phyloP scores from a whole-genome alignment of 1,140 invertebrate genomes.

The Trichonephila clavipes region DNA sequence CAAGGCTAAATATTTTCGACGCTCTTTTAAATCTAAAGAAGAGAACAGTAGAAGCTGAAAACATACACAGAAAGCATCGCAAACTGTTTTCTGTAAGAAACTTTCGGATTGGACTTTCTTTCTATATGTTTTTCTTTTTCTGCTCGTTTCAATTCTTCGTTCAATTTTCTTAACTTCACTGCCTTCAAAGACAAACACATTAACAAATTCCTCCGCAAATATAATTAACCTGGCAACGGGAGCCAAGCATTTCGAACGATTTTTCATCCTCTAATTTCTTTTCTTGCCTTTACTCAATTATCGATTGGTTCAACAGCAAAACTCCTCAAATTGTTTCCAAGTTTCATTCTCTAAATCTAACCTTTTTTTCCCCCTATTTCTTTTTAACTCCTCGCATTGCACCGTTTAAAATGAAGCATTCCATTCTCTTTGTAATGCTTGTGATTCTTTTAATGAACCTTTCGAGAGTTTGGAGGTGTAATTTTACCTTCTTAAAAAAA shows the following conservation, averaged over 20 bases:
- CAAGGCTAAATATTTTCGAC: slow-evolving; percentile 16
- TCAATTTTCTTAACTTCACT: slow-evolving; percentile 54
- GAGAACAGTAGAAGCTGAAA: not conserved
- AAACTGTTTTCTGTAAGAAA: slow-evolving; percentile 7
- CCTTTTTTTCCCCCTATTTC: not conserved
- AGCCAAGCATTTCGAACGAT: slow-evolving; percentile 52
- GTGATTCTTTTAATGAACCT: slow-evolving; percentile 31
- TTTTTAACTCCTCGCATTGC: not conserved
- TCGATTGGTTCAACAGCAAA: slow-evolving; percentile 20
- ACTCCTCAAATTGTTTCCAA: slow-evolving; percentile 18
- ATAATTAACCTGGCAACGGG: slow-evolving; percentile 65
- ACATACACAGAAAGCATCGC: slow-evolving; percentile 2
- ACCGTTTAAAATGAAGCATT: slow-evolving; percentile 17
- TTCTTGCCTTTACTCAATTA: slow-evolving; percentile 54
- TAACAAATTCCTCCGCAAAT: slow-evolving; percentile 73
- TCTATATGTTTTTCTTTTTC: slow-evolving; percentile 24
- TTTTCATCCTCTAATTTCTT: slow-evolving; percentile 47
- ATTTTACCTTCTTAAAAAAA: not conserved
- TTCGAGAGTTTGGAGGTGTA: not conserved
- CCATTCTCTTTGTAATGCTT: not conserved
- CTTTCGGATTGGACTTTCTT: slow-evolving; percentile 37
- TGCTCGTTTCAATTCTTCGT: not conserved
- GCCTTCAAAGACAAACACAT: slow-evolving; percentile 66
- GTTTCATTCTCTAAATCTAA: not conserved
- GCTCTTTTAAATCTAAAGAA: slow-evolving; percentile 33